These are phyloP conservation scores for Chanos chanos DNA, from an alignment of 2,797 vertebrate species.

Conservation along the genomic window DNA sequence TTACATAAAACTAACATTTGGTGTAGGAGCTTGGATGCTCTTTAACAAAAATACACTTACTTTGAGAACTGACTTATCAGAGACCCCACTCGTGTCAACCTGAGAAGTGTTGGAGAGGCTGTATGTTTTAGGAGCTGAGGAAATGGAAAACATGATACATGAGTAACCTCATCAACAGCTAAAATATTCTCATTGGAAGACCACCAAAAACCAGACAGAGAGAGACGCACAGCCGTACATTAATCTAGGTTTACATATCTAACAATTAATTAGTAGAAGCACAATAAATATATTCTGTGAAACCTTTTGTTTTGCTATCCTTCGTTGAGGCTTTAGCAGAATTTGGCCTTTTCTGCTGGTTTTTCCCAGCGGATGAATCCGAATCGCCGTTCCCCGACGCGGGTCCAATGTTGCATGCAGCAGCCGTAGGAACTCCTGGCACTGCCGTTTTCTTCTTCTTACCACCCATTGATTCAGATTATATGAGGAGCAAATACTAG, in stretches of 20 bases:
- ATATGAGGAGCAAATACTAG: too few relatives aligned
- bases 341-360: slow-evolving; percentile 48
- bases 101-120: slow-evolving; percentile 77
- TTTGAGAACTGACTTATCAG: slow-evolving; percentile 92
- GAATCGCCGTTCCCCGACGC: slow-evolving; percentile 47
- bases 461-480: slow-evolving; percentile 73
- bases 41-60: slow-evolving; percentile 49
- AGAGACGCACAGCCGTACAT: background rate
- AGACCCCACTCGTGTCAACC: slow-evolving; percentile 71
- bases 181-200: background rate
- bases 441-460: slow-evolving; percentile 72
- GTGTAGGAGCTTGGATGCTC: background rate
- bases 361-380: slow-evolving; percentile 50
- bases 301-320: slow-evolving; percentile 74
- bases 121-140: slow-evolving; percentile 89
- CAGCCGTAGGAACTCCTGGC: slow-evolving; percentile 27
- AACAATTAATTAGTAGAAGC: background rate
- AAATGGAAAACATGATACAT: background rate
- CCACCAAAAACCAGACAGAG: too few relatives aligned
- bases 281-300: background rate
- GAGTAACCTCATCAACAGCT: background rate
- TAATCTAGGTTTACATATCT: background rate
- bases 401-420: slow-evolving; percentile 19
- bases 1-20: background rate
- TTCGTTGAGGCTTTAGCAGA: slow-evolving; percentile 53